These are phyloP conservation scores for Rhincodon typus DNA, from an alignment of 2,797 vertebrate species.

Conservation along the genomic window DNA sequence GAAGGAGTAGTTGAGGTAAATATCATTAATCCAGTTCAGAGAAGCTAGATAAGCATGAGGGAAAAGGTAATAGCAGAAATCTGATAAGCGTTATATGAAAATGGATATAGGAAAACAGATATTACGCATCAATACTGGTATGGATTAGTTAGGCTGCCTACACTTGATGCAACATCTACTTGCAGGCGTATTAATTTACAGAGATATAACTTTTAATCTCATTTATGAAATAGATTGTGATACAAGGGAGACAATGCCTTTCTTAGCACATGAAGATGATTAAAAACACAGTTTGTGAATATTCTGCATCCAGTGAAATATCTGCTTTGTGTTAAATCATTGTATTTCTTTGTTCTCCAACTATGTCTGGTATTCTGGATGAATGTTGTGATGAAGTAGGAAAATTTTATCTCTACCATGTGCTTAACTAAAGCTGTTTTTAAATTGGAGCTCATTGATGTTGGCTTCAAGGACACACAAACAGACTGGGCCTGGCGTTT, in stretches of 20 bases:
- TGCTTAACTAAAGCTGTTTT: background rate
- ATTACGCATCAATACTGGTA: background rate
- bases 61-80: background rate
- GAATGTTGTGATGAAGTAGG: background rate
- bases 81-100: background rate
- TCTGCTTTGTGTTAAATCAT: background rate
- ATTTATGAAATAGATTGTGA: background rate
- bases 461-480: background rate
- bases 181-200: background rate
- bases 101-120: no score
- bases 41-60: background rate
- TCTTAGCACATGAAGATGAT: background rate
- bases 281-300: background rate
- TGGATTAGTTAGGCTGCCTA: background rate
- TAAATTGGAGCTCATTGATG: background rate
- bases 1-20: background rate
- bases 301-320: background rate
- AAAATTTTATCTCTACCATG: background rate
- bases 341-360: background rate
- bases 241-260: background rate
- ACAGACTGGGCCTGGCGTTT: background rate
- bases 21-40: background rate
- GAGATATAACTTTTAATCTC: background rate
- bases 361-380: background rate
- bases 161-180: background rate